Evolutionary conservation across 2,797 vertebrate species (phyloP).

Genomic region (Schizopygopsis pylzovi): DNA sequence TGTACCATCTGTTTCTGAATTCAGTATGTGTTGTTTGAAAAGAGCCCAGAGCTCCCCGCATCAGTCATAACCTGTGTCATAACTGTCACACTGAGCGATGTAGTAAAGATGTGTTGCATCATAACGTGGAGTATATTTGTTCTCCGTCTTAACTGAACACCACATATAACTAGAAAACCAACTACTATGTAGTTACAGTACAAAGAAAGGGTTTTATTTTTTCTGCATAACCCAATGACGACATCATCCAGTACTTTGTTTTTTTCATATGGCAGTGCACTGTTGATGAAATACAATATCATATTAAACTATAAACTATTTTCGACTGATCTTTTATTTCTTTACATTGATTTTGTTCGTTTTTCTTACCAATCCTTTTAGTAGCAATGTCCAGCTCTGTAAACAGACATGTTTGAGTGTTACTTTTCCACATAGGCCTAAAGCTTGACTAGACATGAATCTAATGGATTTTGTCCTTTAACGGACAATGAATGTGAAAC

Average conservation of each 20-base stretch:
- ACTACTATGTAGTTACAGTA: slow-evolving; percentile 85
- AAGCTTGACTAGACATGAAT: neutral
- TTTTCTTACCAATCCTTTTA: neutral
- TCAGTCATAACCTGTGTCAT: slow-evolving; percentile 49
- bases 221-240: slow-evolving; percentile 66
- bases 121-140: slow-evolving; percentile 56
- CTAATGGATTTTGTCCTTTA: neutral
- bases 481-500: neutral
- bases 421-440: neutral
- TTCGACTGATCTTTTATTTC: slow-evolving; percentile 22
- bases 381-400: neutral
- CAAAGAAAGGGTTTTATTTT: slow-evolving; percentile 55
- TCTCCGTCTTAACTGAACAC: slow-evolving; percentile 55
- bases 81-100: slow-evolving; percentile 48
- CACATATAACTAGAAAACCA: slow-evolving; percentile 75
- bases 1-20: slow-evolving; percentile 52
- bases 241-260: slow-evolving; percentile 66
- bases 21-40: slow-evolving; percentile 26
- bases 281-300: slow-evolving; percentile 40
- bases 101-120: slow-evolving; percentile 49
- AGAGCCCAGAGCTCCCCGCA: slow-evolving; percentile 21
- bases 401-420: neutral
- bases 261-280: slow-evolving; percentile 47
- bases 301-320: slow-evolving; percentile 48
- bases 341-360: slow-evolving; percentile 7